Conservation (phyloP, 2,888 invertebrate genomes). For the Halictus ligatus region DNA sequence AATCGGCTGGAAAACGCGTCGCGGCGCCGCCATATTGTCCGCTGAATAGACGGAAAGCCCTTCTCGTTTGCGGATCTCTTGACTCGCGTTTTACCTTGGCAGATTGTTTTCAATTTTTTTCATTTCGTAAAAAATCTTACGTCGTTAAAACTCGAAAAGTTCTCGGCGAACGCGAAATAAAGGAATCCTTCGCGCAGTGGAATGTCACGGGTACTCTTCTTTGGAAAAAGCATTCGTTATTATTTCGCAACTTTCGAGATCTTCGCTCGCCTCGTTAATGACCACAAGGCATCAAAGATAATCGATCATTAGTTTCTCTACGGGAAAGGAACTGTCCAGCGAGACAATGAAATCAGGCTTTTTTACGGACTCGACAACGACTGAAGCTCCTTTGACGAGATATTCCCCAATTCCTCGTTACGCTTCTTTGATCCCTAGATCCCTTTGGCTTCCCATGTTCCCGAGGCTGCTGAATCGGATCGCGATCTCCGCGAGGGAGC, state of each 20-base stretch:
- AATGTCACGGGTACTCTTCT: neutral
- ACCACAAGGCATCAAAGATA: neutral
- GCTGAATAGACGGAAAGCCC: neutral
- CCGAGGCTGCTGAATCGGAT: neutral
- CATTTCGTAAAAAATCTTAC: neutral
- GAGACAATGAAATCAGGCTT: neutral
- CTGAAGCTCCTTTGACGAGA: neutral
- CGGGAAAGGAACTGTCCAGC: neutral
- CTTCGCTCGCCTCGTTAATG: neutral
- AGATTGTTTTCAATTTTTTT: neutral
- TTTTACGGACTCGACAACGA: neutral
- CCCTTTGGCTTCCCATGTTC: neutral
- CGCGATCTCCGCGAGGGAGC: neutral
- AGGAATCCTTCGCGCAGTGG: neutral
- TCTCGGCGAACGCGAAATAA: neutral
- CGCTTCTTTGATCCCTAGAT: conserved; percentile 4
- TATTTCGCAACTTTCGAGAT: neutral
- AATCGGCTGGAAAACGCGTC: conserved; percentile 15
- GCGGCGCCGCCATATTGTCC: conserved; percentile 7
- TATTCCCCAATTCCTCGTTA: neutral
- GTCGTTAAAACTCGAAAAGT: neutral
- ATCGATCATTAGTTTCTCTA: neutral
- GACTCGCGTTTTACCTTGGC: neutral
- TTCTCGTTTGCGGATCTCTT: neutral
- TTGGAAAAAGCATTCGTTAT: neutral